Evolutionary conservation across 2,888 invertebrate species (phyloP).

Genomic region (Dryobota labecula): DNA sequence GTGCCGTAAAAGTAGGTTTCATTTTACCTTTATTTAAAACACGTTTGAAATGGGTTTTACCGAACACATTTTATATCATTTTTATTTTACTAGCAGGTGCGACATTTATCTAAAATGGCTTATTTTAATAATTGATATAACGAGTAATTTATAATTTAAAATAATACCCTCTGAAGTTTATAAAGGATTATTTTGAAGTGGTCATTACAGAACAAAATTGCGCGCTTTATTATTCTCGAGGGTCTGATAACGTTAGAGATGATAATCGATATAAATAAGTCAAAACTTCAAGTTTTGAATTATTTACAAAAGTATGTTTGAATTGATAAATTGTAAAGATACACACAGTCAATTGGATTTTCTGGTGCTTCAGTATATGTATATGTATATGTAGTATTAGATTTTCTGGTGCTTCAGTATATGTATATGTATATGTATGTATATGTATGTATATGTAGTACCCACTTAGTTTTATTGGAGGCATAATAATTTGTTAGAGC

Average conservation of each 20-base stretch:
- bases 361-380: not conserved
- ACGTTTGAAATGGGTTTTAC: constrained; percentile 50
- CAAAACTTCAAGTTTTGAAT: constrained; percentile 36
- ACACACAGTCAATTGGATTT: not conserved
- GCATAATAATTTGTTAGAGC: not conserved
- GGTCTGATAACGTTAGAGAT: constrained; percentile 36
- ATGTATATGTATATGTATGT: not conserved
- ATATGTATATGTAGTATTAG: too few species aligned
- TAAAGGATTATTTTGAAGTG: constrained; percentile 51
- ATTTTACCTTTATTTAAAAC: constrained; percentile 58
- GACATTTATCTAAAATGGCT: constrained; percentile 27
- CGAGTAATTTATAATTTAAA: constrained; percentile 28
- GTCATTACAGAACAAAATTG: constrained; percentile 34
- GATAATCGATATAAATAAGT: constrained; percentile 52
- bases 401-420: not conserved
- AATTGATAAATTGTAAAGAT: constrained; percentile 4
- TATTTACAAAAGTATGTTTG: constrained; percentile 33
- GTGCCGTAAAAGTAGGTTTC: constrained; percentile 52
- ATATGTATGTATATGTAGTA: too few species aligned
- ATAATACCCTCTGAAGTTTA: constrained; percentile 22
- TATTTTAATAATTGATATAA: constrained; percentile 26
- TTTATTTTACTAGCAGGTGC: constrained; percentile 36
- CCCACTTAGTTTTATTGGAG: not conserved
- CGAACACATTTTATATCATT: constrained; percentile 40
- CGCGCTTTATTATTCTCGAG: constrained; percentile 46